Evolutionary conservation across 2,888 invertebrate species (phyloP).

Genomic region (Physocephala rufipes): DNA sequence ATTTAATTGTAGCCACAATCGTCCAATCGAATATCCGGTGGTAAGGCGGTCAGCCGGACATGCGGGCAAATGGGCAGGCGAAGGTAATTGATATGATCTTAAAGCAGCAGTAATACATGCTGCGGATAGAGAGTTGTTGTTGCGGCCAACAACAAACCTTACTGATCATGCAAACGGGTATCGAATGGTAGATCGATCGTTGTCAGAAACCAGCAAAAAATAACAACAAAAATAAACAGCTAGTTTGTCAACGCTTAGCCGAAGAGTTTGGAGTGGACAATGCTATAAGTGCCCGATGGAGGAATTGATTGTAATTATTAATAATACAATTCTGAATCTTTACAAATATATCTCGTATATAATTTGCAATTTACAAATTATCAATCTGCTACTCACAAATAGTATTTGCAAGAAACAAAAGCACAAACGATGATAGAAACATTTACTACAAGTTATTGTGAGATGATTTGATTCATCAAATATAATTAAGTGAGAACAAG

Average conservation of each 20-base stretch:
- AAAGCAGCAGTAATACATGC: too few species aligned
- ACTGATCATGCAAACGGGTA: conserved; percentile 9
- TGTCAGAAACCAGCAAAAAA: not conserved
- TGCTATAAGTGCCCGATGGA: not conserved
- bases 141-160: not conserved
- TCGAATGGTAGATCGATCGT: not conserved
- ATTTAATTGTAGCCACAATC: not conserved
- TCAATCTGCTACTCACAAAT: conserved; percentile 3
- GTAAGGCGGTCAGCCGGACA: not conserved
- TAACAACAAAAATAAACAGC: conserved; percentile 9
- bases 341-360: not conserved
- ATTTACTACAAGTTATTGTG: too few species aligned
- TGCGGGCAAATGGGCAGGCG: too few species aligned
- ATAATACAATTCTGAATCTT: not conserved
- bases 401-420: too few species aligned
- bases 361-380: conserved; percentile 16
- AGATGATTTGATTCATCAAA: too few species aligned
- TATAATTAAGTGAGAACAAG: too few species aligned
- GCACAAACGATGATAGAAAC: too few species aligned
- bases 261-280: not conserved
- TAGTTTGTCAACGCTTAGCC: conserved; percentile 3
- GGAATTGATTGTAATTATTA: conserved; percentile 17
- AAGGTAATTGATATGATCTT: too few species aligned
- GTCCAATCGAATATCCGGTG: not conserved
- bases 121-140: too few species aligned